A percentile compares a stretch with the other conserved stretches of the same genome.
Conservation (phyloP, 2,113 vertebrate species). For the Vulpes vulpes region DNA sequence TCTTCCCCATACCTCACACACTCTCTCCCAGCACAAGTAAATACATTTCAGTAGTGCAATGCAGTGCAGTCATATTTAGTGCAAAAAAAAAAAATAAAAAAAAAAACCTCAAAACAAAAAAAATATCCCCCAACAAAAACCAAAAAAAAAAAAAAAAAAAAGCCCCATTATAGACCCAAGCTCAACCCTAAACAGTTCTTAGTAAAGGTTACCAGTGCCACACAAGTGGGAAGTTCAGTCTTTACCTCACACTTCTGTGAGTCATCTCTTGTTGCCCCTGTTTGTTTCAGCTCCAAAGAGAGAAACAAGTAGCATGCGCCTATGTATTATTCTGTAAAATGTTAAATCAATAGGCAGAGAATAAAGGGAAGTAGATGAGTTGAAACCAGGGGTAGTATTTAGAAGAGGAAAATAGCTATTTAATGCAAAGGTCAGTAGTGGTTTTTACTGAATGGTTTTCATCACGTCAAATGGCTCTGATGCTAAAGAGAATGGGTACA, state of each 20-base stretch:
- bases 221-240: slow-evolving; percentile 82
- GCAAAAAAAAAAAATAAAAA: slow-evolving; percentile 90
- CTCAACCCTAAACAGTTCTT: slow-evolving; percentile 84
- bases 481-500: slow-evolving; percentile 75
- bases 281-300: slow-evolving; percentile 74
- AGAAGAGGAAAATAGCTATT: slow-evolving; percentile 78
- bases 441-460: slow-evolving; percentile 83
- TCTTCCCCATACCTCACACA: slow-evolving; percentile 78
- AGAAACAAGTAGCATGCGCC: slow-evolving; percentile 70
- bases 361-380: slow-evolving; percentile 72
- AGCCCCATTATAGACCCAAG: slow-evolving; percentile 86
- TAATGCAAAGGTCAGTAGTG: slow-evolving; percentile 89
- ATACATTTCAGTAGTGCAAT: slow-evolving; percentile 92
- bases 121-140: too few relatives aligned
- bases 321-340: slow-evolving; percentile 50
- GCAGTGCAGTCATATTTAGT: slow-evolving; percentile 91
- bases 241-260: slow-evolving; percentile 77
- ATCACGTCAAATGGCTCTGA: slow-evolving; percentile 69
- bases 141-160: slow-evolving; percentile 85
- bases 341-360: slow-evolving; percentile 72
- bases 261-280: slow-evolving; percentile 76
- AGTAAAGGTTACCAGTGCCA: slow-evolving; percentile 80
- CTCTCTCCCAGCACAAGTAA: slow-evolving; percentile 84
- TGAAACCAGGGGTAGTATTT: slow-evolving; percentile 72
- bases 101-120: slow-evolving; percentile 47